A percentile compares a stretch with the other conserved stretches of the same genome.
phyloP scores from a whole-genome alignment of 2,888 invertebrate genomes.

The Rugalucina vietnamica region DNA sequence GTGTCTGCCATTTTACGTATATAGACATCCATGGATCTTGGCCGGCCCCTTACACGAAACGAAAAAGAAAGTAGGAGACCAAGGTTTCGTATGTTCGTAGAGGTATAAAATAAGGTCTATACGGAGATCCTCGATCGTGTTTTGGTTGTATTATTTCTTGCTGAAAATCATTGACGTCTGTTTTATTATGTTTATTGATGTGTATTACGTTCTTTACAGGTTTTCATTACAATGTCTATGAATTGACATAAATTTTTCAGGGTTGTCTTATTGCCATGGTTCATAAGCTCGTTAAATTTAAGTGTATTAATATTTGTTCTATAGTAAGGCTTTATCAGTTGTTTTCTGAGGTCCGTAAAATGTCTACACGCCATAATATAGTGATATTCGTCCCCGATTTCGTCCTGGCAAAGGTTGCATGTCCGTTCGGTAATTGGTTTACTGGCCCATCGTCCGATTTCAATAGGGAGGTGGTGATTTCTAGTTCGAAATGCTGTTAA shows the following conservation, averaged over 20 bases:
- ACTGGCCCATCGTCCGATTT: slow-evolving; percentile 4
- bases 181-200: too few relatives aligned
- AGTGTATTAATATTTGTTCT: neutral
- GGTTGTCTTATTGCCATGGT: neutral
- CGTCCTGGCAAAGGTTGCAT: neutral
- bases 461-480: slow-evolving; percentile 17
- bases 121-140: too few relatives aligned
- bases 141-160: too few relatives aligned
- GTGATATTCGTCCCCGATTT: slow-evolving; percentile 9
- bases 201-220: too few relatives aligned
- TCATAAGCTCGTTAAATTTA: neutral
- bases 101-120: too few relatives aligned
- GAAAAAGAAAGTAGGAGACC: too few relatives aligned
- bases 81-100: too few relatives aligned
- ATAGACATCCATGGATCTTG: too few relatives aligned
- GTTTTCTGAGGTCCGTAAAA: neutral
- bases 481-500: slow-evolving; percentile 6
- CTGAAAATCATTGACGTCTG: too few relatives aligned
- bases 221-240: neutral
- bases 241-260: neutral
- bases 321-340: neutral
- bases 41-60: too few relatives aligned
- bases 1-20: too few relatives aligned
- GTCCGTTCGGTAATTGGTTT: neutral
- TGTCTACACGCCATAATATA: neutral